Base-by-base conservation (phyloP, 1,140 invertebrate species). In the Caenorhabditis tropicalis region DNA sequence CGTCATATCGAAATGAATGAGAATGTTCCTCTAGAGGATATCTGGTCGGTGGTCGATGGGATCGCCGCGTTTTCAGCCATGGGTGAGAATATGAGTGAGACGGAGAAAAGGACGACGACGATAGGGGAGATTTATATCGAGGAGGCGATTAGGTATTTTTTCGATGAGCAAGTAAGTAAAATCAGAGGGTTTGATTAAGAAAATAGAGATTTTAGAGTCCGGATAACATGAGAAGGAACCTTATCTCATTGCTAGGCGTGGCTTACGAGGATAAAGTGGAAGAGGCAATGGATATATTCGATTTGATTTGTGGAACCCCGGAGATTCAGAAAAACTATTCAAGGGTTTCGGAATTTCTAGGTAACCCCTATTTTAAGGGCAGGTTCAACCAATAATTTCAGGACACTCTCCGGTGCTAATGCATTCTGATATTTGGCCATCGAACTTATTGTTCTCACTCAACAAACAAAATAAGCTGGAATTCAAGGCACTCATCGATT, bases 361-460 rank as follows among this genome's bases (percentile, higher is more conserved):
- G 65, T 74, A 74, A n/a, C n/a, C n/a, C n/a, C n/a, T n/a, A n/a
- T n/a, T n/a, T n/a, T n/a, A n/a, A n/a, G n/a, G n/a, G n/a, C n/a
- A n/a, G n/a, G n/a, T n/a, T n/a, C n/a, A n/a, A n/a, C n/a, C n/a
- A 65, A 36, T 33, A 3, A 9, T 65, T 74, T 43, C 65, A 74
- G 65, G 36, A 0, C 65, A 74, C 10, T 24, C 1, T 3, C 65
- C 65, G 43, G 65, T 74, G 12, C 29, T 74, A 21, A 74, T 74
- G 65, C 65, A 74, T 24, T 74, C 65, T 46, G 65, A 74, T n/a
- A 74, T 74, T 24, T 74, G 65, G 65, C 65, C 65, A 27, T 74
- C 33, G 4, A 74, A 74, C 21, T 24, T 74, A n/a, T 36, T 74
- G 19, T 74, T 74, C 36, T 74, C 65, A 4, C 65, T 12, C 10